A percentile compares a stretch with the other conserved stretches of the same genome.
phyloP scores from a whole-genome alignment of 2,797 vertebrate genomes.

The Cheirogaleus major region DNA sequence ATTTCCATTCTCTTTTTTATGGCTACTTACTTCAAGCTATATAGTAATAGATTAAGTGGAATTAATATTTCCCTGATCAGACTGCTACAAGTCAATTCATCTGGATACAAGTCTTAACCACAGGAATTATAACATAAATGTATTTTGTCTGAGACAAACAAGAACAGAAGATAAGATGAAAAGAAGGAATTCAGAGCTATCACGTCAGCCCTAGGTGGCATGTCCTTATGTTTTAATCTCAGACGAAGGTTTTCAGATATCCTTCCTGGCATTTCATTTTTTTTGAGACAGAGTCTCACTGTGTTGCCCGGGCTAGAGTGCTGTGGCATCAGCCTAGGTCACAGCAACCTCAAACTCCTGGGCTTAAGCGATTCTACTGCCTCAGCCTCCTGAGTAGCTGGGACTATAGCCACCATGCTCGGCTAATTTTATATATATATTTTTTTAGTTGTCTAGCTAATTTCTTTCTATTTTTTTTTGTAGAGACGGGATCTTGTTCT shows the following conservation, averaged over 20 bases:
- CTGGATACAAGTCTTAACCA: not conserved
- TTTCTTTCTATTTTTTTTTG: too few species aligned
- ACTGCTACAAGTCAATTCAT: not conserved
- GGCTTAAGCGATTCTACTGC: too few species aligned
- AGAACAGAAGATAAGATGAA: not conserved
- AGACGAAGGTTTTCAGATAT: not conserved
- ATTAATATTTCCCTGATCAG: not conserved
- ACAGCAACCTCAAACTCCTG: too few species aligned
- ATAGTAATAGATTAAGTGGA: not conserved
- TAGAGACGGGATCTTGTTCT: too few species aligned
- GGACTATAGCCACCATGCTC: too few species aligned
- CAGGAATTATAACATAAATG: not conserved
- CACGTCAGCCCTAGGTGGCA: not conserved
- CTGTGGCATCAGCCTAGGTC: too few species aligned
- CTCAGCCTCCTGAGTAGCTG: too few species aligned
- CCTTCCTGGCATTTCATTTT: not conserved
- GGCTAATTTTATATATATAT: too few species aligned
- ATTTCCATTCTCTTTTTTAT: not conserved
- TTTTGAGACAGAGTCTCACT: too few species aligned
- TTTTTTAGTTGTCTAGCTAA: too few species aligned
- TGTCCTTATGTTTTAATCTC: not conserved
- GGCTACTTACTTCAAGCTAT: not conserved
- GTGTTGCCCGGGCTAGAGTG: too few species aligned
- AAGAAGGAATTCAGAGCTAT: not conserved
- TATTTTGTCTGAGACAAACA: conserved; percentile 1